Evolutionary conservation across 1,140 invertebrate species (phyloP), one percentile per base, ranked within the genome.

Genomic region (Asobara japonica): DNA sequence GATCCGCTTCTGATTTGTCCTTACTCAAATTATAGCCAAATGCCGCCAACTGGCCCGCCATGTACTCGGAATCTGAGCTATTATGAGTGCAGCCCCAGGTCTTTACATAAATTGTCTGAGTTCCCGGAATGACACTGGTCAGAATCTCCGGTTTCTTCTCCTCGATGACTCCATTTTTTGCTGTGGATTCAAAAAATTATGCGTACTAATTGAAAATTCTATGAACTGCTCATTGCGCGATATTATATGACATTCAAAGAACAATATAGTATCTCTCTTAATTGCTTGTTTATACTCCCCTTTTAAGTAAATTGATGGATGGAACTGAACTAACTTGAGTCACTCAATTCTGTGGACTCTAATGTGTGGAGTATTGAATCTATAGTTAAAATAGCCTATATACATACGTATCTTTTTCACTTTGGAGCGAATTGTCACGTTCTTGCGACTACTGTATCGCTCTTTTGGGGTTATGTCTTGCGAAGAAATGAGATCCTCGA

Each of bases 51-150:
- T 98, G 92, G 0, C 98, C 98, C 36, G 96, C 96, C 98, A 99
- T 99, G 80, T 99, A 99, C 89, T 98, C 97, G 10, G 95, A 94
- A 82, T 99, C 97, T 0, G 96, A 97, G 82, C 91, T 97, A 83
- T 99, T 99, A 84, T 99, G 97, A 3, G 96, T 94, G 86, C 97
- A 99, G 11, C 97, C 98, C 98, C 98, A 99, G 61, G 98, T 99
- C 87, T 97, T 97, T 0, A 99, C 90, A 85, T 94, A 98, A 60
- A 99, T 92, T 72, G 90, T 95, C 83, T 98, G 95, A 0, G 94
- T 96, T n/a, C 96, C 96, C 84, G 94, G 94, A 62, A 96, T 92
- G 67, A 93, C 89, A 82, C 92, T 93, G 69, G 89, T 86, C 11
- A 88, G 79, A 69, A 89, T 62, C 16, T 62, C 60, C 7, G 60